phyloP scores from a whole-genome alignment of 2,113 vertebrate species.

The Smithornis capensis region DNA sequence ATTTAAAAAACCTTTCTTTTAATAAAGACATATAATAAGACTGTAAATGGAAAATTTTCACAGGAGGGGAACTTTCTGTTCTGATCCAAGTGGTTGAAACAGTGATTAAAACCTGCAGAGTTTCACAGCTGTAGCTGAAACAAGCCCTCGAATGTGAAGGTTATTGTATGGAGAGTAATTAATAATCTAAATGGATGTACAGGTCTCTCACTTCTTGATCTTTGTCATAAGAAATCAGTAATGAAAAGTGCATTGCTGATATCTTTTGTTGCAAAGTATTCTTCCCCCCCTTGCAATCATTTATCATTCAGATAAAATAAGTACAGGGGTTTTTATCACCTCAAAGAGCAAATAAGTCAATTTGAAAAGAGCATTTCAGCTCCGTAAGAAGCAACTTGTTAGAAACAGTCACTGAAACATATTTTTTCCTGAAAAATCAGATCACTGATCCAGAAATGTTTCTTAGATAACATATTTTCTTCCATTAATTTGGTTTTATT shows the following conservation, averaged over 20 bases:
- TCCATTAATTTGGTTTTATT: not conserved
- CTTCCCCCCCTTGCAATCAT: not conserved
- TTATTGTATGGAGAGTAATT: not conserved
- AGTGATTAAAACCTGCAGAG: not conserved
- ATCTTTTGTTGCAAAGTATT: not conserved
- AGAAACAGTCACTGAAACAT: not conserved
- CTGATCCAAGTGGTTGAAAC: not conserved
- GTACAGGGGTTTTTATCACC: not conserved
- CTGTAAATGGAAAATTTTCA: not conserved
- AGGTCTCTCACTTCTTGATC: not conserved
- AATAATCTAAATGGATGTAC: not conserved
- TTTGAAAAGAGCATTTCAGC: not conserved
- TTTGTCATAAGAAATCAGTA: not conserved
- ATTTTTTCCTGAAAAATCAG: not conserved
- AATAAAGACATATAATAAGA: not conserved
- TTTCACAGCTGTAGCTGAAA: not conserved
- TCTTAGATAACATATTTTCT: not conserved
- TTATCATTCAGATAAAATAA: not conserved
- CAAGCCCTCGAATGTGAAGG: not conserved
- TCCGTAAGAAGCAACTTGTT: not conserved
- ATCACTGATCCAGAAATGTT: not conserved
- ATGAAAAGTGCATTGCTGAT: not conserved
- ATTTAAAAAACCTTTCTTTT: not conserved
- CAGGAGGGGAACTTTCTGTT: not conserved
- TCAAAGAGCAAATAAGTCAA: not conserved